Percentiles rank a stretch among this genome's conserved stretches.
phyloP scores from a whole-genome alignment of 2,797 vertebrate species.

The Microctenopoma steveboyesi region DNA sequence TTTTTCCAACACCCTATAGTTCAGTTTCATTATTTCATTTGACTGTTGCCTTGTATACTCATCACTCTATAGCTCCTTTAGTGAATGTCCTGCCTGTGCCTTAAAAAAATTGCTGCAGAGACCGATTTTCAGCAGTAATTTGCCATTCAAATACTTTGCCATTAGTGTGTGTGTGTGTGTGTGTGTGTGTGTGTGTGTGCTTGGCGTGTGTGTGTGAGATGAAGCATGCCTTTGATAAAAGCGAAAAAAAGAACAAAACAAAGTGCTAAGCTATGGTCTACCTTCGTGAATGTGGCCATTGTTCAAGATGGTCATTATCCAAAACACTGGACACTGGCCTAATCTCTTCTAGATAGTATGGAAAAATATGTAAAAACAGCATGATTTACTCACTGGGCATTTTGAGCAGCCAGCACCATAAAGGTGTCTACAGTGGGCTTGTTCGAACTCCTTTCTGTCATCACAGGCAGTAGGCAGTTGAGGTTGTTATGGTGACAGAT shows the following conservation, averaged over 20 bases:
- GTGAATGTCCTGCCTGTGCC: slow-evolving; percentile 47
- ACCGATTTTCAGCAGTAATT: slow-evolving; percentile 77
- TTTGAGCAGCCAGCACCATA: slow-evolving; percentile 55
- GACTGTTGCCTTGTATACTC: slow-evolving; percentile 26
- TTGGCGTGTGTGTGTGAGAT: slow-evolving; percentile 57
- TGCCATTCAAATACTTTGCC: slow-evolving; percentile 85
- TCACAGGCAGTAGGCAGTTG: slow-evolving; percentile 40
- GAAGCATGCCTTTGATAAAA: slow-evolving; percentile 82
- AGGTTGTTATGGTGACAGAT: slow-evolving; percentile 63
- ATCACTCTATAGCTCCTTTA: slow-evolving; percentile 34
- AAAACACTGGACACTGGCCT: slow-evolving; percentile 74
- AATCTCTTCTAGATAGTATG: slow-evolving; percentile 82
- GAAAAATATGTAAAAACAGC: slow-evolving; percentile 86
- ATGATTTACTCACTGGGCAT: slow-evolving; percentile 72
- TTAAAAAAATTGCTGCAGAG: slow-evolving; percentile 46
- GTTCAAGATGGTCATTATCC: slow-evolving; percentile 80
- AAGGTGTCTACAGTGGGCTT: slow-evolving; percentile 50
- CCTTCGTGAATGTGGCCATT: slow-evolving; percentile 81
- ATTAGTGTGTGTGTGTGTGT: slow-evolving; percentile 24
- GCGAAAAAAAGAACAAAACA: slow-evolving; percentile 72
- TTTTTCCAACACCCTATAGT: not conserved
- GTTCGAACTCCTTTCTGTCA: slow-evolving; percentile 57
- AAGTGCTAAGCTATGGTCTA: slow-evolving; percentile 75
- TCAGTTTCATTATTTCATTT: slow-evolving; percentile 1
- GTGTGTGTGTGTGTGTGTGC: slow-evolving; percentile 25